Evolutionary conservation across 2,888 invertebrate genomes (phyloP).

Genomic region (Hypomecis punctinalis): DNA sequence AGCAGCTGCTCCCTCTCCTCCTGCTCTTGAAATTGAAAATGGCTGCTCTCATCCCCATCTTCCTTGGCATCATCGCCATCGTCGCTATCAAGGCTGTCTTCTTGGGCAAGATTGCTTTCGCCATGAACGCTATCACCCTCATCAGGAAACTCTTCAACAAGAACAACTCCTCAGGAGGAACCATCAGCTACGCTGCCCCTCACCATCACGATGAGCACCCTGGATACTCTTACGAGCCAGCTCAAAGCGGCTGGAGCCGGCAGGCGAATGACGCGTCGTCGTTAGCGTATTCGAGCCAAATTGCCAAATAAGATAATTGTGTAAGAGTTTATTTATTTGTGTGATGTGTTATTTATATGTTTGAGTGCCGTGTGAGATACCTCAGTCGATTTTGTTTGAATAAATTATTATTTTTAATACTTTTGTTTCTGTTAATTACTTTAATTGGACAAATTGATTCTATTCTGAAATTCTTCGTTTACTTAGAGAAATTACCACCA

Average conservation of each 20-base stretch:
- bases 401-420: constrained; percentile 49
- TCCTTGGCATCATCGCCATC: constrained; percentile 90
- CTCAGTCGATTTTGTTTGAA: constrained; percentile 68
- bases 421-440: constrained; percentile 14
- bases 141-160: constrained; percentile 88
- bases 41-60: constrained; percentile 90
- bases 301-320: constrained; percentile 54
- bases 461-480: neutral
- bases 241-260: constrained; percentile 86
- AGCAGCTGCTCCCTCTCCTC: constrained; percentile 90
- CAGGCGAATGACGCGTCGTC: constrained; percentile 87
- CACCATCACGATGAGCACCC: constrained; percentile 86
- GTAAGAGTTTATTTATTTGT: constrained; percentile 61
- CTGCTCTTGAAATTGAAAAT: constrained; percentile 91
- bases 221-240: constrained; percentile 81
- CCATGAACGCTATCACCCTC: constrained; percentile 88
- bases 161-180: constrained; percentile 57
- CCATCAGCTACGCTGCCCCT: constrained; percentile 87
- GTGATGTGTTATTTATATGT: constrained; percentile 50
- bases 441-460: neutral
- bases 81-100: constrained; percentile 93
- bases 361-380: constrained; percentile 68
- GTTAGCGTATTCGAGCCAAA: constrained; percentile 86
- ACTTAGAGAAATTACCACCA: too few relatives aligned
- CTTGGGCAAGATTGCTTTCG: constrained; percentile 93